Evolutionary conservation across 2,113 vertebrate species (phyloP), one percentile per base, ranked within the genome.

Genomic region (Melanerpes formicivorus): DNA sequence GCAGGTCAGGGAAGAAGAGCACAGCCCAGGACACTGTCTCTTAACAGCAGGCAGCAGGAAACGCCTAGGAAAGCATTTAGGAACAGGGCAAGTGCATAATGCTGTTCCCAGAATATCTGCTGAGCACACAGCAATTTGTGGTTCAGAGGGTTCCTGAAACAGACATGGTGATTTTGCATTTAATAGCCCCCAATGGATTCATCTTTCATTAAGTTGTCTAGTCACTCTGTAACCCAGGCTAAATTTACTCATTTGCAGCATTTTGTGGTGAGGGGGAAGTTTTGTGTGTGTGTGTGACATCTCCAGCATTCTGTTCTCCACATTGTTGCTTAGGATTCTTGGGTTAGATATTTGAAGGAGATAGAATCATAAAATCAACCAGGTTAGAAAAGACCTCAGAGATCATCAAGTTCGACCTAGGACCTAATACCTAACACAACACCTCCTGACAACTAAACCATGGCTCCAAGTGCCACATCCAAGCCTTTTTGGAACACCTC

Each of bases 201-300:
- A 85, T 56, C 48, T 74, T 93, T 91, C 87, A 80, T 87, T 67
- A 83, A 95, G 48, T n/a, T 74, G 79, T 87, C 84, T 83, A 89
- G 84, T 95, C 87, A 91, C 52, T 89, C 72, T 80, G 87, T 52
- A 93, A 87, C 37, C 55, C 79, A 63, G 9, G 32, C 18, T 92
- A 60, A 91, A 93, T 93, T 95, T 92, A 91, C 30, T 85, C 71
- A 70, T 80, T 84, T 84, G 48, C 40, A 40, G 40, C 40, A 40
- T 40, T 40, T 87, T 88, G 91, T 42, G 81, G 60, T 29, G 15
- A 26, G 13, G 22, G 26, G 16, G 42, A 44, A 44, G 42, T 14
- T 44, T 44, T 37, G 37, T 37, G 37, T 37, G 37, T 37, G 23
- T 11, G 10, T 9, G 5, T 80, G 60, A 77, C n/a, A 84, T 76